These are phyloP conservation scores for Megamerina dolium DNA, from an alignment of 2,888 invertebrate species.

Conservation along the genomic window DNA sequence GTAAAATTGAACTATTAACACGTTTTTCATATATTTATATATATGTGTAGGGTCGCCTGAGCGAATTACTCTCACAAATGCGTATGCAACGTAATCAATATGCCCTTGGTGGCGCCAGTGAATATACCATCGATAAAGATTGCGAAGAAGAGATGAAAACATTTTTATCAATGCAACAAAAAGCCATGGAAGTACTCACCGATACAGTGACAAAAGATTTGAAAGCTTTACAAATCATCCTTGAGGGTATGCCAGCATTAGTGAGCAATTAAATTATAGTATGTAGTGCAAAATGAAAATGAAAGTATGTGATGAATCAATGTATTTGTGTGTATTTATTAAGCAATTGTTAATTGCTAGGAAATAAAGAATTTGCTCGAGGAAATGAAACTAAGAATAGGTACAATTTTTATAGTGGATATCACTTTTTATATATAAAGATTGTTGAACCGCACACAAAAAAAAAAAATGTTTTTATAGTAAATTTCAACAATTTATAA, in stretches of 20 bases:
- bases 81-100: conserved; percentile 64
- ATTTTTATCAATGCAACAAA: conserved; percentile 80
- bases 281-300: neutral
- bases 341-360: no score
- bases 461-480: no score
- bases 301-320: no score
- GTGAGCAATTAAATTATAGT: conserved; percentile 26
- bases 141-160: conserved; percentile 67
- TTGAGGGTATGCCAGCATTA: conserved; percentile 67
- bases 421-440: no score
- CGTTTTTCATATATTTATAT: conserved; percentile 1
- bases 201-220: conserved; percentile 76
- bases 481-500: no score
- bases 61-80: conserved; percentile 84
- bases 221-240: conserved; percentile 69
- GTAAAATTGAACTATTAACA: neutral
- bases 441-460: no score
- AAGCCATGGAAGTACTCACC: conserved; percentile 79
- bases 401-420: no score
- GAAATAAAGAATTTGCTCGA: no score
- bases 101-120: conserved; percentile 56
- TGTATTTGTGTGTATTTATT: no score
- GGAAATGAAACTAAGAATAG: no score
- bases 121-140: conserved; percentile 74
- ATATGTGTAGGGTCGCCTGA: conserved; percentile 67